phyloP scores from a whole-genome alignment of 2,888 invertebrate species.

The Hedya salicella region DNA sequence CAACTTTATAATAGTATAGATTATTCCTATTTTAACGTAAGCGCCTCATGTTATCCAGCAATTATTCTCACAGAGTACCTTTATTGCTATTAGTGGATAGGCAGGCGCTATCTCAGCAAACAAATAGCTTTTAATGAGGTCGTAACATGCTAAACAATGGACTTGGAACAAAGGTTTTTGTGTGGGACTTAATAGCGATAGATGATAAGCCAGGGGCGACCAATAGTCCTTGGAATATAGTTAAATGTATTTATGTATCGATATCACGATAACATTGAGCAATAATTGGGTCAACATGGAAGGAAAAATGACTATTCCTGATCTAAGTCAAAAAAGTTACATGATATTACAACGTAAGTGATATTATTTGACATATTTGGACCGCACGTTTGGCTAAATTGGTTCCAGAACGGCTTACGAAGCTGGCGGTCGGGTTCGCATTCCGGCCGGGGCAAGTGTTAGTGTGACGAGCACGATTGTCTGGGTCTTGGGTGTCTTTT shows the following conservation, averaged over 20 bases:
- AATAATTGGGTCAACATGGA: no score
- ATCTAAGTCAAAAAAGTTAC: no score
- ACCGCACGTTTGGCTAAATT: no score
- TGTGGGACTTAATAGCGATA: slow-evolving; percentile 21
- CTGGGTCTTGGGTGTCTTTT: no score
- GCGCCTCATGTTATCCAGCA: slow-evolving; percentile 43
- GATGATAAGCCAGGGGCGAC: slow-evolving; percentile 27
- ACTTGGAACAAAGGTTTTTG: slow-evolving; percentile 22
- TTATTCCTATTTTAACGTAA: background rate
- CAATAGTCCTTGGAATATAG: slow-evolving; percentile 1
- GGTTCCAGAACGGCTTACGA: no score
- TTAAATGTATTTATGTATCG: slow-evolving; percentile 7
- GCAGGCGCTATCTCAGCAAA: slow-evolving; percentile 47
- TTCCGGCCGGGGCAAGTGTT: no score
- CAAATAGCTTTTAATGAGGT: slow-evolving; percentile 29
- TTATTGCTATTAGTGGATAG: slow-evolving; percentile 49
- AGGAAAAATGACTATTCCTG: no score
- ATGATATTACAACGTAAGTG: no score
- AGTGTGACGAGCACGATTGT: no score
- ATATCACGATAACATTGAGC: slow-evolving; percentile 3
- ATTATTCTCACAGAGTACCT: slow-evolving; percentile 47
- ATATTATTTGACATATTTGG: no score
- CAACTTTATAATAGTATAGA: no score
- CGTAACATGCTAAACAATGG: slow-evolving; percentile 24
- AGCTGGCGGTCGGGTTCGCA: no score